phyloP scores from a whole-genome alignment of 2,797 vertebrate species.

The Poeciliopsis presidionis region DNA sequence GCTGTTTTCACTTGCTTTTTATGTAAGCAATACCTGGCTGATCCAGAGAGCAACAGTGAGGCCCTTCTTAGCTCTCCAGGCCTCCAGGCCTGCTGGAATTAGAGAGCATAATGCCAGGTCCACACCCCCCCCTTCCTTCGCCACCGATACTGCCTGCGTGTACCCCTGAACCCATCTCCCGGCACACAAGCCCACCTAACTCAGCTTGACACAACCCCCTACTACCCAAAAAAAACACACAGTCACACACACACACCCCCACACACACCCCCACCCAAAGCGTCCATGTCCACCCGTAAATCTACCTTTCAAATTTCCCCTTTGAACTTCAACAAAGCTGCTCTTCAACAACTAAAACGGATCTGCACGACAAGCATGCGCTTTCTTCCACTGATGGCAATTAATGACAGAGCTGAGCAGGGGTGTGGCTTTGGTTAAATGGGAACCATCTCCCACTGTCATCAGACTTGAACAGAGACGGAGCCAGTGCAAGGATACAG shows the following conservation, averaged over 20 bases:
- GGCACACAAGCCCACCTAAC: conserved; percentile 52
- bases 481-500: conserved; percentile 27
- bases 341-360: conserved; percentile 87
- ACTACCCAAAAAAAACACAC: not conserved
- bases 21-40: conserved; percentile 95
- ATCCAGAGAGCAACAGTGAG: conserved; percentile 91
- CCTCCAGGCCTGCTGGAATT: conserved; percentile 89
- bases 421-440: conserved; percentile 82
- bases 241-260: conserved; percentile 15
- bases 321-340: conserved; percentile 81
- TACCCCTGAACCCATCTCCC: conserved; percentile 75
- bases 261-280: conserved; percentile 23
- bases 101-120: conserved; percentile 89
- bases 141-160: conserved; percentile 60
- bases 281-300: conserved; percentile 57
- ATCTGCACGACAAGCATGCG: conserved; percentile 65
- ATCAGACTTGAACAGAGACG: conserved; percentile 54
- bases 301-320: conserved; percentile 55
- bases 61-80: conserved; percentile 87
- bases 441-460: conserved; percentile 87
- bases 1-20: conserved; percentile 94
- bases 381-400: conserved; percentile 75
- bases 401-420: conserved; percentile 85
- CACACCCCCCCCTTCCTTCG: conserved; percentile 77
- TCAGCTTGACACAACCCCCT: conserved; percentile 40